Percentiles rank a stretch among this genome's conserved stretches.
Conservation (phyloP, 1,140 invertebrate species). For the Euborellia annulipes region DNA sequence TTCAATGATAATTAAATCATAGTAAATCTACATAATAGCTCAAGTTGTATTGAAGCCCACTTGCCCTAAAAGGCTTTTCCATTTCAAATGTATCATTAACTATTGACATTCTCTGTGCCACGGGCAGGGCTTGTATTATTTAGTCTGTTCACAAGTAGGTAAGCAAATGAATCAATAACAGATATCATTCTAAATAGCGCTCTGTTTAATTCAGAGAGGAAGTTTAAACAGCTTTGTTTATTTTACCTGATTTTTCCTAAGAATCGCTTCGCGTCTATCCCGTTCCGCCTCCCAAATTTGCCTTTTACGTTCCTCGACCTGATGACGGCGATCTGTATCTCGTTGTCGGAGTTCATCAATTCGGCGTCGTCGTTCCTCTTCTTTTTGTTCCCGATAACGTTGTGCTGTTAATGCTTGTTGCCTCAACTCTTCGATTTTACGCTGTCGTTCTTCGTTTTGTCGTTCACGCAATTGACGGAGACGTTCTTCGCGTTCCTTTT, state of each 20-base stretch:
- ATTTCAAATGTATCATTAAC: no score
- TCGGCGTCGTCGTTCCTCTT: constrained; percentile 59
- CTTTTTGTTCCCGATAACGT: constrained; percentile 71
- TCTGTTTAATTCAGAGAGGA: not conserved
- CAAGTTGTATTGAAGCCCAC: no score
- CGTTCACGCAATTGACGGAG: constrained; percentile 40
- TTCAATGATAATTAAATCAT: no score
- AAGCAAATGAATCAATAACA: no score
- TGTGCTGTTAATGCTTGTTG: constrained; percentile 71
- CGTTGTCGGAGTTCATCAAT: constrained; percentile 62
- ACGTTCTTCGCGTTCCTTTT: constrained; percentile 28
- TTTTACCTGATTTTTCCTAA: constrained; percentile 57
- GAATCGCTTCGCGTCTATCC: constrained; percentile 65
- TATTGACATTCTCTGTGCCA: no score
- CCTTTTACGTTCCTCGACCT: constrained; percentile 74
- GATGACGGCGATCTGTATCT: constrained; percentile 55
- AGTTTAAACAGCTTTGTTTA: no score
- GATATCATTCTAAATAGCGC: no score
- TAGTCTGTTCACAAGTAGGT: no score
- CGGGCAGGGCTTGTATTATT: no score
- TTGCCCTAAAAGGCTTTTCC: no score
- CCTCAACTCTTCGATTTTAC: constrained; percentile 69
- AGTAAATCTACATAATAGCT: no score
- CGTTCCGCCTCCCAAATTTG: constrained; percentile 73
- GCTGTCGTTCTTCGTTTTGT: constrained; percentile 71